phyloP scores from a whole-genome alignment of 2,888 invertebrate species.

The Campopleginae sp. region DNA sequence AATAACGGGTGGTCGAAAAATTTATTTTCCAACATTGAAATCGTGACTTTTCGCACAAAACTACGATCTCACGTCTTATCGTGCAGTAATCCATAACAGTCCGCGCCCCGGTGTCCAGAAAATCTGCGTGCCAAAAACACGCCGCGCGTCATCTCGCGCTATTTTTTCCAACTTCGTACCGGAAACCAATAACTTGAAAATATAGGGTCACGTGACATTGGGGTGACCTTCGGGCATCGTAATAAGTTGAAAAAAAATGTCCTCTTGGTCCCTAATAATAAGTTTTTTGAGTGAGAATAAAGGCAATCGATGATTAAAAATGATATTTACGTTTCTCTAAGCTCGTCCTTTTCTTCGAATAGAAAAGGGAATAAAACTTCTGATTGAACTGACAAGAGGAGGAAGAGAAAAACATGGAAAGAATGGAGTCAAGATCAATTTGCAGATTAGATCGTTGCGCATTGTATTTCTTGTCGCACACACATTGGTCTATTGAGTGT shows the following conservation, averaged over 20 bases:
- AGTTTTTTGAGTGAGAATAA: not conserved
- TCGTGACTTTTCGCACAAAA: not conserved
- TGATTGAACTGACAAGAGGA: not conserved
- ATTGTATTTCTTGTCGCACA: conserved; percentile 6
- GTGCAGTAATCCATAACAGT: not conserved
- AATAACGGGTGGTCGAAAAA: not conserved
- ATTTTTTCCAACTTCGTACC: not conserved
- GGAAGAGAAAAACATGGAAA: not conserved
- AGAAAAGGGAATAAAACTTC: not conserved
- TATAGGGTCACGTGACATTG: not conserved
- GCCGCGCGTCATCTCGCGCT: conserved; percentile 6
- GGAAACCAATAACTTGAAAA: conserved; percentile 1
- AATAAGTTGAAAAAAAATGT: not conserved
- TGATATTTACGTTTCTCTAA: not conserved
- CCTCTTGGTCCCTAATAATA: not conserved
- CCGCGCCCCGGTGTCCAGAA: not conserved
- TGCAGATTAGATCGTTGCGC: conserved; percentile 16
- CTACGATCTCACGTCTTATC: not conserved
- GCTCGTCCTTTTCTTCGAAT: not conserved
- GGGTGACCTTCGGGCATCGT: too few relatives aligned
- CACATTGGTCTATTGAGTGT: not conserved
- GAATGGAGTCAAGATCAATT: conserved; percentile 31
- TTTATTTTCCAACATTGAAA: not conserved
- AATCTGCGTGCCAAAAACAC: not conserved
- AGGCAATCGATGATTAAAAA: not conserved